A percentile compares a stretch with the other conserved stretches of the same genome.
Conservation (phyloP, 1,140 invertebrate species). For the Drosophila serrata region DNA sequence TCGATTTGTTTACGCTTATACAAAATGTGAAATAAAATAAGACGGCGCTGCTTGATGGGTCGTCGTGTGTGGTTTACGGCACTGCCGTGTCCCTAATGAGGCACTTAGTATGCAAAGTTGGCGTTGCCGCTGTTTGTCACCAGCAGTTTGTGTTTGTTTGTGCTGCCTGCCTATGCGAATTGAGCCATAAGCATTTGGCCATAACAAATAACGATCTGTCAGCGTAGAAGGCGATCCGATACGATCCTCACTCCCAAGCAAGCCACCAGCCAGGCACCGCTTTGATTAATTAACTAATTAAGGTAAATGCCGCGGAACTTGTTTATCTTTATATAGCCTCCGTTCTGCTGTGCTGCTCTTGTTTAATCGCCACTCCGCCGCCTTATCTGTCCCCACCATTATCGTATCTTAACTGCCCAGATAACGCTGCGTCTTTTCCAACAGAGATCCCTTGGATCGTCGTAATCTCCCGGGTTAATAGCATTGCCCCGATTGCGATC, state of each 20-base stretch:
- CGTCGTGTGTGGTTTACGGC: slow-evolving; percentile 73
- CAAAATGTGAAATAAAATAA: slow-evolving; percentile 29
- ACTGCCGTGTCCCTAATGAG: slow-evolving; percentile 72
- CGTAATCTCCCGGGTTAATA: slow-evolving; percentile 49
- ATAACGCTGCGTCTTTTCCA: slow-evolving; percentile 68
- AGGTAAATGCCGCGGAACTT: slow-evolving; percentile 38
- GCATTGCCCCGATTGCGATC: slow-evolving; percentile 40
- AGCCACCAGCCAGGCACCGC: slow-evolving; percentile 19
- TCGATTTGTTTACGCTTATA: slow-evolving; percentile 57
- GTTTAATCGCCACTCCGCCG: slow-evolving; percentile 11
- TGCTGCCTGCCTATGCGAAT: slow-evolving; percentile 43
- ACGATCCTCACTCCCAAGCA: background rate
- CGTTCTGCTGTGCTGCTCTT: slow-evolving; percentile 24
- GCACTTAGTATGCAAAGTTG: slow-evolving; percentile 77
- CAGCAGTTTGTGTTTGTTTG: slow-evolving; percentile 36
- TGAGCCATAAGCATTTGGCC: slow-evolving; percentile 66
- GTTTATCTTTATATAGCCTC: slow-evolving; percentile 52
- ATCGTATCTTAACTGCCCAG: slow-evolving; percentile 53
- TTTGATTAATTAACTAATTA: slow-evolving; percentile 66
- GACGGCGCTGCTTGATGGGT: slow-evolving; percentile 55
- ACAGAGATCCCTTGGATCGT: slow-evolving; percentile 11
- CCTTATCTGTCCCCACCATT: slow-evolving; percentile 43
- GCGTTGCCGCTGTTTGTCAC: slow-evolving; percentile 52
- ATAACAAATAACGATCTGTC: slow-evolving; percentile 65
- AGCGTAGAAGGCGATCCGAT: slow-evolving; percentile 47